phyloP scores from a whole-genome alignment of 2,113 vertebrate genomes.

The Eudyptes chrysolophus region DNA sequence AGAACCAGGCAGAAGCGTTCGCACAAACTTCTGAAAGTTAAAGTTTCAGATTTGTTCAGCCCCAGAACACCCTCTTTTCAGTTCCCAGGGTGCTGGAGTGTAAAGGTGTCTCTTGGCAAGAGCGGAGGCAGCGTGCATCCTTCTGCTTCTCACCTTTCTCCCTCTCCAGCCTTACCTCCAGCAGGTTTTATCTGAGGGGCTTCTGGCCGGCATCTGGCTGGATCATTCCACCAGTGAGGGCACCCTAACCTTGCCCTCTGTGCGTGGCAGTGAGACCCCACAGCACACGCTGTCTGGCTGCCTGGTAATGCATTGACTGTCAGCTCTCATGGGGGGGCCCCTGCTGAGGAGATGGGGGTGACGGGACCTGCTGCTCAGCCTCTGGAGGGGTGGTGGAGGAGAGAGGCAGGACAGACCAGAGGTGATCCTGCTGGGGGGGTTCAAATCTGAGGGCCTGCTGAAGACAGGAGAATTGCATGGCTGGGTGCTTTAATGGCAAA shows the following conservation, averaged over 20 bases:
- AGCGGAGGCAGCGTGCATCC: rapidly evolving
- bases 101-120: background rate
- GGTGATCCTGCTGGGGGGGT: rapidly evolving
- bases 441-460: background rate
- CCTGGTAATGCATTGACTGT: background rate
- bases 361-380: background rate
- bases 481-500: background rate
- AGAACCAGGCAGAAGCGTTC: background rate
- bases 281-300: background rate
- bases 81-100: background rate
- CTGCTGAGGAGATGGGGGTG: background rate
- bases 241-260: background rate
- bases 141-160: background rate
- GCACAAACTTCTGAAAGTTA: background rate
- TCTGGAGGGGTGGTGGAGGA: background rate
- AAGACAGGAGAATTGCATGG: background rate
- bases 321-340: rapidly evolving
- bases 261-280: rapidly evolving
- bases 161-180: background rate
- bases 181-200: background rate
- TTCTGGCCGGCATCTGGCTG: background rate
- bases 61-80: background rate
- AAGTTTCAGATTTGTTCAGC: background rate
- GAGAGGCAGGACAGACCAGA: background rate
- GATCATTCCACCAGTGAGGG: rapidly evolving